These are phyloP conservation scores for Leuciscus waleckii DNA, from an alignment of 2,797 vertebrate genomes.

Conservation along the genomic window DNA sequence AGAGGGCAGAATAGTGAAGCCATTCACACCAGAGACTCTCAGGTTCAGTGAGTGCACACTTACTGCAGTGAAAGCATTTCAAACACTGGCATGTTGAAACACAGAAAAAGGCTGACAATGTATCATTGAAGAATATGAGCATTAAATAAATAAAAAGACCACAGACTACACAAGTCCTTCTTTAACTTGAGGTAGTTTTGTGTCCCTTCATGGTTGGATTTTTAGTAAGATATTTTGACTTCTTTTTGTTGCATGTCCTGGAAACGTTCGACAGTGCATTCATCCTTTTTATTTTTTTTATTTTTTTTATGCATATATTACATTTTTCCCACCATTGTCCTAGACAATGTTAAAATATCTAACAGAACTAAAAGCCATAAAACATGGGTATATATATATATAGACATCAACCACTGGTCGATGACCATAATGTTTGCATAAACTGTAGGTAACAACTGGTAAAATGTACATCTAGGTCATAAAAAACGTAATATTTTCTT, in stretches of 20 bases:
- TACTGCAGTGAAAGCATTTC: not conserved
- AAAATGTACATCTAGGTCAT: too few species aligned
- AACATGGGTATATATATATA: too few species aligned
- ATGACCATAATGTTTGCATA: too few species aligned
- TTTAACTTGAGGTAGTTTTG: not conserved
- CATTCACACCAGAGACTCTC: not conserved
- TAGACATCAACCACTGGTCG: too few species aligned
- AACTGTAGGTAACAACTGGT: too few species aligned
- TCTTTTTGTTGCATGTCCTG: not conserved
- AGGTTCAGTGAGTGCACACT: not conserved
- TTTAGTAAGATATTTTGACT: not conserved
- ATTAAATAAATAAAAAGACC: too few species aligned
- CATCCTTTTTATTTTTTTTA: not conserved
- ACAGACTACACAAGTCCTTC: not conserved
- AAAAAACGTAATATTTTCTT: too few species aligned
- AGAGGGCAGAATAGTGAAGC: slow-evolving; percentile 15
- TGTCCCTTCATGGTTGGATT: not conserved
- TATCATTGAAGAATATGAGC: not conserved
- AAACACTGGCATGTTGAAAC: not conserved
- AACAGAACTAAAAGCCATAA: not conserved
- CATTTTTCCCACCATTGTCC: not conserved
- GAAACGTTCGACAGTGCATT: too few species aligned
- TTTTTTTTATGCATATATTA: not conserved
- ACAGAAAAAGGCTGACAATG: not conserved
- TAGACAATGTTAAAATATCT: not conserved